phyloP scores from a whole-genome alignment of 2,113 vertebrate genomes.

The Halichoeres trimaculatus region DNA sequence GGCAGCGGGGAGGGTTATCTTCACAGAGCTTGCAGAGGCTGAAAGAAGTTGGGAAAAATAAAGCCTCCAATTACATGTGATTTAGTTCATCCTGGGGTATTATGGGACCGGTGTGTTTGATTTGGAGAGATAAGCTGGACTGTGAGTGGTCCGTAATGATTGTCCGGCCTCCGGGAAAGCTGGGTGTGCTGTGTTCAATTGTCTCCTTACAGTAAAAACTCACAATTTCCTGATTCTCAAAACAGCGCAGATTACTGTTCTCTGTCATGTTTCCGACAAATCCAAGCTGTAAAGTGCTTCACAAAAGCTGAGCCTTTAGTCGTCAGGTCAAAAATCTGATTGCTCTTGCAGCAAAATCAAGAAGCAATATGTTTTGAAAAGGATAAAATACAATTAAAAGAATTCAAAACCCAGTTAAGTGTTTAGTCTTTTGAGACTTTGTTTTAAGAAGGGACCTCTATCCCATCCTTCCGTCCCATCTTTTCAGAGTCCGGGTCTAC shows the following conservation, averaged over 20 bases:
- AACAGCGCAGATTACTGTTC: neutral
- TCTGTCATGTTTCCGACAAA: slow-evolving; percentile 2
- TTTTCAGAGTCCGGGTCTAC: neutral
- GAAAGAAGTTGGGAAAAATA: slow-evolving; percentile 56
- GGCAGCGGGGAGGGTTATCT: slow-evolving; percentile 59
- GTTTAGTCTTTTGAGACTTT: no score
- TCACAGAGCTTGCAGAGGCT: slow-evolving; percentile 50
- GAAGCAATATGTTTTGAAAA: no score
- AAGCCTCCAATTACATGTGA: slow-evolving; percentile 76
- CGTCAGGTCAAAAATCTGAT: no score
- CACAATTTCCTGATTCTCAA: slow-evolving; percentile 35
- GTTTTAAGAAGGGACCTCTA: neutral
- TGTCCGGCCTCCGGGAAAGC: slow-evolving; percentile 61
- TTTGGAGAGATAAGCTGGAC: slow-evolving; percentile 72
- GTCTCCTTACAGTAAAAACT: slow-evolving; percentile 65
- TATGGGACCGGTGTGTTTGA: slow-evolving; percentile 70
- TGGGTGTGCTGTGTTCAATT: slow-evolving; percentile 54
- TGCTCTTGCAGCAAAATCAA: no score
- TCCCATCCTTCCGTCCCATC: neutral
- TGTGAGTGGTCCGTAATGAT: slow-evolving; percentile 70
- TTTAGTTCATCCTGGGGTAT: slow-evolving; percentile 70
- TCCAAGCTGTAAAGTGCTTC: no score
- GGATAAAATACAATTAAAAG: no score
- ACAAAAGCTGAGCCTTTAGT: no score
- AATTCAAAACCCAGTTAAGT: no score